Evolutionary conservation across 2,113 vertebrate genomes (phyloP).

Genomic region (Rhegmatorhina hoffmannsi): DNA sequence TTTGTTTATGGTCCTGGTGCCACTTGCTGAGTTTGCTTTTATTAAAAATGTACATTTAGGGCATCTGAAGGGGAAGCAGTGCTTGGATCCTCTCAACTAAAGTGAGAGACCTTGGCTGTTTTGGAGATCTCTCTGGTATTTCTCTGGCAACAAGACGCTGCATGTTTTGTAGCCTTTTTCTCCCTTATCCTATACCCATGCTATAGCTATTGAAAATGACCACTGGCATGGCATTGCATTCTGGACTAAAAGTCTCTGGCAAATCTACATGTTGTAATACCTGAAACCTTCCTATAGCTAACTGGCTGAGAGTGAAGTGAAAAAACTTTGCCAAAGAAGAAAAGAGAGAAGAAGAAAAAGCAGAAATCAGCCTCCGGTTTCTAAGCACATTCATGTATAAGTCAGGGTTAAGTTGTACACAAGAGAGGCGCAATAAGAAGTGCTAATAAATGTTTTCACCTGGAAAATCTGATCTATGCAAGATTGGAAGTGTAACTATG

Average conservation of each 20-base stretch:
- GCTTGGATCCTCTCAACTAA: background rate
- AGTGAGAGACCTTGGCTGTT: background rate
- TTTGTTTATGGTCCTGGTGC: background rate
- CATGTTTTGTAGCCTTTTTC: background rate
- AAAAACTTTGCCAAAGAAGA: background rate
- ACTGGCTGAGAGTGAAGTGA: background rate
- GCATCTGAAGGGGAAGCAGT: background rate
- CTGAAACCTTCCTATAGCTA: background rate
- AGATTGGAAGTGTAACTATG: background rate
- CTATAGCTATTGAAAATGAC: conserved; percentile 5
- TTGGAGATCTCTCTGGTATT: background rate
- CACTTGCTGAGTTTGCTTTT: background rate
- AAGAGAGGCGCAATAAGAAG: background rate
- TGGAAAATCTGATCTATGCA: background rate
- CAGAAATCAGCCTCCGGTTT: background rate
- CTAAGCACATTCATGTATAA: background rate
- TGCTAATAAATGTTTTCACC: conserved; percentile 11
- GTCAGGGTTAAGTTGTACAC: background rate
- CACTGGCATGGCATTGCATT: background rate
- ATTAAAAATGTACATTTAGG: background rate
- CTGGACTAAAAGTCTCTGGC: background rate
- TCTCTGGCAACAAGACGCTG: background rate
- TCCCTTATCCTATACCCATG: background rate
- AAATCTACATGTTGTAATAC: background rate
- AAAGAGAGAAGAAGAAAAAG: background rate